Evolutionary conservation across 2,888 invertebrate genomes (phyloP), one percentile per base, ranked within the genome.

Genomic region (Boloria selene): DNA sequence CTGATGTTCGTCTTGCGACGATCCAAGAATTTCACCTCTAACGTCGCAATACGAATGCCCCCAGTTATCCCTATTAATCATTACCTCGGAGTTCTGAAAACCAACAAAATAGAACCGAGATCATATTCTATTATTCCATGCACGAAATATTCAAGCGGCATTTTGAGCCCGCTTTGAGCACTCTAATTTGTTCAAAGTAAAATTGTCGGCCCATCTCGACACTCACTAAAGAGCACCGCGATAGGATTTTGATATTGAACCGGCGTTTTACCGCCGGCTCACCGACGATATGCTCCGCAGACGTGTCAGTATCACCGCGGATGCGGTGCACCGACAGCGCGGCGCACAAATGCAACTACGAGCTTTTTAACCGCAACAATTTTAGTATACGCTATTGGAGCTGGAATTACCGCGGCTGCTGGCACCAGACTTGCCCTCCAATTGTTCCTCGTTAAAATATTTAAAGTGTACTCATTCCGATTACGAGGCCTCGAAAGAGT

Each of bases 351-450:
- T 92, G 87, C 89, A 90, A 93, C 92, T 92, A 93, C 92, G 93
- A 93, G 91, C 93, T 92, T 93, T 94, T 94, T 93, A 94, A 93
- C 93, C 93, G 93, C 94, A 94, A 93, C 94, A 95, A 94, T 93
- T 93, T 94, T 94, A 94, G 93, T 94, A 94, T 94, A 94, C 93
- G 92, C 93, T 93, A 90, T 93, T 92, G 92, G 93, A 94, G 94
- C 94, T 94, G 94, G 94, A 94, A 93, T 94, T 94, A 94, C 94
- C 94, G 94, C 94, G 93, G 94, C 94, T 94, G 94, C 94, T 94
- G 94, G 94, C 94, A 94, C 77, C 75, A 77, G 94, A 94, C 93
- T 94, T 94, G 93, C 93, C 93, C 93, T 93, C 93, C 91, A 93
- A 93, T 94, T 84, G 93, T 84, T 94, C 88, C 93, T 93, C 90